Evolutionary conservation across 2,888 invertebrate genomes (phyloP), one percentile per base, ranked within the genome.

Genomic region (Perizoma flavofasciatum): DNA sequence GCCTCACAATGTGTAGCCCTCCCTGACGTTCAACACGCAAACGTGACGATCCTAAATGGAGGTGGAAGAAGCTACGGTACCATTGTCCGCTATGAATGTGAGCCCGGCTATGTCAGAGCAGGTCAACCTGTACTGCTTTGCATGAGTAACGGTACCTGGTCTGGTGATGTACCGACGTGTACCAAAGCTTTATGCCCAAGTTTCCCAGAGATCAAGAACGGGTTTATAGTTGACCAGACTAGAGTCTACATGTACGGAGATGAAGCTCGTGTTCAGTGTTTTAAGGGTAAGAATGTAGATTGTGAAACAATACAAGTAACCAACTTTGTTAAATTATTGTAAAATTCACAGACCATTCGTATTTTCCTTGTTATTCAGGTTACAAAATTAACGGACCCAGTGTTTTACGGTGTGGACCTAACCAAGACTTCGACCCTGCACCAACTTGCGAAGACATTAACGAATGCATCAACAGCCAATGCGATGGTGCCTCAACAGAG

Each of bases 101-200:
- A 98, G 77, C 95, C 97, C 5, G 98, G 98, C 4, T 98, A 97
- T 78, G 95, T 97, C 56, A 94, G 98, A 69, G 95, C 94, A 69
- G 98, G 98, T 37, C 96, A 96, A 78, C 98, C 98, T 10, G 98
- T 98, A 4, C 94, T 98, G 45, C 94, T 97, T 41, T 98, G 98
- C 82, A 98, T 98, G 97, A 98, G 97, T 78, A 98, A 98, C 78
- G 98, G 98, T 52, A 97, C 98, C 7, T 98, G 98, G 98, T 98
- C 98, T 61, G 97, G 97, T 61, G 95, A 96, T 70, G 97, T 98
- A 5, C 98, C 98, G 0, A 95, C 95, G 5, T 98, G 98, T 84
- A 94, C 96, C 40, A 94, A 97, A 74, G 95, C 95, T 33, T 85
- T 94, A 68, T 97, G 96, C 79, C 94, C 95, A 0, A 93, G 93